These are phyloP conservation scores for Pomacea maculata DNA, from an alignment of 1,140 invertebrate genomes.

Conservation along the genomic window DNA sequence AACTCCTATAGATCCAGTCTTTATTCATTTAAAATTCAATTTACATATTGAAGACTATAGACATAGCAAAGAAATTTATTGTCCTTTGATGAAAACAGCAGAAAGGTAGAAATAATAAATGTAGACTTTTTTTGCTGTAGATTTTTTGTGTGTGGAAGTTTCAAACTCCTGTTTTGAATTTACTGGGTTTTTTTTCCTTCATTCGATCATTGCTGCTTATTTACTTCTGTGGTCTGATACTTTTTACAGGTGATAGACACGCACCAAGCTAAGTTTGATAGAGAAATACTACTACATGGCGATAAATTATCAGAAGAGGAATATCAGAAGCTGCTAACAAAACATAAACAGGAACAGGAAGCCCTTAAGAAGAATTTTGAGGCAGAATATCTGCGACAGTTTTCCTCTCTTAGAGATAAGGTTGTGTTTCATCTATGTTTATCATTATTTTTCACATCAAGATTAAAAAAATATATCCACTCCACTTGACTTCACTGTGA, in stretches of 20 bases:
- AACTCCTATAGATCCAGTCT: too few relatives aligned
- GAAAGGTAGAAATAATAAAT: too few relatives aligned
- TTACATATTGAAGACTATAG: too few relatives aligned
- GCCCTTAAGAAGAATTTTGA: conserved; percentile 49
- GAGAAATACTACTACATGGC: conserved; percentile 51
- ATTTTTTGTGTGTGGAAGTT: too few relatives aligned
- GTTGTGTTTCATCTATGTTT: conserved; percentile 23
- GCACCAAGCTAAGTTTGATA: conserved; percentile 56
- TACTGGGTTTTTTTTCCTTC: background rate
- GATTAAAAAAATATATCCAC: too few relatives aligned
- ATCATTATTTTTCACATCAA: too few relatives aligned
- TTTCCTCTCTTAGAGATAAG: conserved; percentile 48
- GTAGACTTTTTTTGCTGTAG: too few relatives aligned
- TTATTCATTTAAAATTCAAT: too few relatives aligned
- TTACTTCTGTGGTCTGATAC: background rate
- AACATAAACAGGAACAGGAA: conserved; percentile 53
- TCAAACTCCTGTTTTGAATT: too few relatives aligned
- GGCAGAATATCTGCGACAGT: conserved; percentile 53
- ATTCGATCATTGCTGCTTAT: background rate
- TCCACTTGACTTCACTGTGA: too few relatives aligned
- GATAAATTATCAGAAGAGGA: conserved; percentile 56
- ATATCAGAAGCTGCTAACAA: conserved; percentile 48
- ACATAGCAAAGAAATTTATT: too few relatives aligned
- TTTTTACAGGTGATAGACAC: conserved; percentile 49
- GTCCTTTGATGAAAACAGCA: too few relatives aligned